Conservation (phyloP, 2,888 invertebrate species). For the Hyles lineata region DNA sequence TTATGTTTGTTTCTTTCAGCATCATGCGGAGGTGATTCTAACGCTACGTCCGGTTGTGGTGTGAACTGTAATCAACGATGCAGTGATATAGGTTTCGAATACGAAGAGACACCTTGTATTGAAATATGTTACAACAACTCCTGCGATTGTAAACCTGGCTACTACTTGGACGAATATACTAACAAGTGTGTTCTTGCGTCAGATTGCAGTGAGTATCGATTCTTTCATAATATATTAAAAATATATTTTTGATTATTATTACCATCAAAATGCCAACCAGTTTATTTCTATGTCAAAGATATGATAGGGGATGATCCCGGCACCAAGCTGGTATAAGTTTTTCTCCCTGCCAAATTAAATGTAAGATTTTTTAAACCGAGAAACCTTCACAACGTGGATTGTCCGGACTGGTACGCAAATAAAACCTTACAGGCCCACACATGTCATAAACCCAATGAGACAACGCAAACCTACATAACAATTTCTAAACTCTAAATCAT, state of each 20-base stretch:
- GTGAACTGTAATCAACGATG: constrained; percentile 42
- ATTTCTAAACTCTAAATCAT: no score
- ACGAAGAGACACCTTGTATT: constrained; percentile 17
- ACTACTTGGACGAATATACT: constrained; percentile 33
- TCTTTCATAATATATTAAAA: not conserved
- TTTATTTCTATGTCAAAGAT: no score
- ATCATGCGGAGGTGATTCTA: constrained; percentile 35
- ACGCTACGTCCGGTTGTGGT: constrained; percentile 38
- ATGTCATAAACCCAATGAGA: no score
- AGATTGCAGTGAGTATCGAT: constrained; percentile 45
- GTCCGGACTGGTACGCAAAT: no score
- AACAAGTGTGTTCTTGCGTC: constrained; percentile 37
- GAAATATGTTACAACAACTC: constrained; percentile 33
- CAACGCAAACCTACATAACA: no score
- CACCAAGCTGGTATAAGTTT: no score
- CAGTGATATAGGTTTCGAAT: constrained; percentile 12
- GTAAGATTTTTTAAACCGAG: no score
- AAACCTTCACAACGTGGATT: no score
- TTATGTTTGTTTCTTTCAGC: constrained; percentile 25
- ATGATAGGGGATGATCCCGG: not conserved
- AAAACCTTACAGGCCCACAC: no score
- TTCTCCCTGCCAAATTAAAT: no score
- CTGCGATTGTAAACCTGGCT: constrained; percentile 43
- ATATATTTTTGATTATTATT: not conserved
- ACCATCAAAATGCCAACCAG: no score